These are phyloP conservation scores for Electrona antarctica DNA, from an alignment of 2,113 vertebrate species.

Conservation along the genomic window DNA sequence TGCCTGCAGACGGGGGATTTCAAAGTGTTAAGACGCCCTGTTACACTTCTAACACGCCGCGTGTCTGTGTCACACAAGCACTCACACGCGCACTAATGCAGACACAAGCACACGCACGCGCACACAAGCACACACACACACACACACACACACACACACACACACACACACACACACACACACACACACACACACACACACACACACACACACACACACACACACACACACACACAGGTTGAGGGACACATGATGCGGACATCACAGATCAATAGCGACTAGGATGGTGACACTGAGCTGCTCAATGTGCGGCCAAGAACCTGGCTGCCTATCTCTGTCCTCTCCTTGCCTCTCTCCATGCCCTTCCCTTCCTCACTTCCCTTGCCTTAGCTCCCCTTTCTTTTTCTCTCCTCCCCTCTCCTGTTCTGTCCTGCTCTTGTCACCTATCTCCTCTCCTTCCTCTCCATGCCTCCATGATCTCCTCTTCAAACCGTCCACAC, in stretches of 20 bases:
- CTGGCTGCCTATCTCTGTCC: slow-evolving; percentile 57
- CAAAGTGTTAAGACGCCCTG: slow-evolving; percentile 67
- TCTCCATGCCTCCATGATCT: slow-evolving; percentile 42
- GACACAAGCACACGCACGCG: background rate
- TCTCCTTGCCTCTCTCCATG: background rate
- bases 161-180: slow-evolving; percentile 22
- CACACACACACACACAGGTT: slow-evolving; percentile 12
- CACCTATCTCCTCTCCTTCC: slow-evolving; percentile 27
- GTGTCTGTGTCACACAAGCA: slow-evolving; percentile 29
- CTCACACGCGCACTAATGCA: background rate
- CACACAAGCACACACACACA: slow-evolving; percentile 16
- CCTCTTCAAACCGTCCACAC: slow-evolving; percentile 59
- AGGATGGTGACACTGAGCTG: slow-evolving; percentile 68
- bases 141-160: slow-evolving; percentile 13
- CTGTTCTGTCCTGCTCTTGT: slow-evolving; percentile 18
- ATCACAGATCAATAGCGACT: slow-evolving; percentile 71
- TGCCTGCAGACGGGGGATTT: slow-evolving; percentile 73
- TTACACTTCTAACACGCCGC: slow-evolving; percentile 67
- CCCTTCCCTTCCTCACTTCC: background rate
- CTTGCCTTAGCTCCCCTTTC: background rate
- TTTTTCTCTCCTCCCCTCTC: slow-evolving; percentile 13
- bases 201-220: background rate
- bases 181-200: background rate
- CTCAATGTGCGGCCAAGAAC: slow-evolving; percentile 70
- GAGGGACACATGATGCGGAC: slow-evolving; percentile 31